These are phyloP conservation scores for Fratercula arctica DNA, from an alignment of 2,797 vertebrate genomes.

Conservation along the genomic window DNA sequence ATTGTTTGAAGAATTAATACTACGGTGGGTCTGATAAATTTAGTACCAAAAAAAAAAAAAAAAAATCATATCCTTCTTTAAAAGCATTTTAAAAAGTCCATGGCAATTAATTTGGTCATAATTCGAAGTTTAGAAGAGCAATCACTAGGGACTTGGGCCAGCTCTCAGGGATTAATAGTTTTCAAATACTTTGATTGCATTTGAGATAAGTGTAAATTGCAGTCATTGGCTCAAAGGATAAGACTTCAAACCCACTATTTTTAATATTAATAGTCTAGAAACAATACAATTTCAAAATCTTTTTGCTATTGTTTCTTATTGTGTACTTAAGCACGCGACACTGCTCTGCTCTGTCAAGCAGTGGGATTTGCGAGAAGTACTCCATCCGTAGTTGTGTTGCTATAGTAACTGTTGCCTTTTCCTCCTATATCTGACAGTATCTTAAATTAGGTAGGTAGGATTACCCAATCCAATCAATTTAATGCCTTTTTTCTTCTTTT, in stretches of 20 bases:
- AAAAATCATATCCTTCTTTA: background rate
- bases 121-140: background rate
- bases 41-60: background rate
- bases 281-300: background rate
- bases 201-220: background rate
- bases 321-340: background rate
- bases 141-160: background rate
- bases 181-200: background rate
- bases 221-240: background rate
- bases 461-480: background rate
- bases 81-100: background rate
- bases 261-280: background rate
- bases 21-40: background rate
- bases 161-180: background rate
- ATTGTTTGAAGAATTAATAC: background rate
- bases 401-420: slow-evolving; percentile 71
- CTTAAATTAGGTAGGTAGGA: slow-evolving; percentile 8
- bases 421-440: slow-evolving; percentile 11
- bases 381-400: slow-evolving; percentile 60
- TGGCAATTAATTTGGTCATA: background rate
- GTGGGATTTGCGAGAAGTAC: background rate
- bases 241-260: background rate
- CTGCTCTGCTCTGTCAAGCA: slow-evolving; percentile 34
- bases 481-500: background rate
- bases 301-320: background rate